These are phyloP conservation scores for Uria lomvia DNA, from an alignment of 2,113 vertebrate genomes.

Conservation along the genomic window DNA sequence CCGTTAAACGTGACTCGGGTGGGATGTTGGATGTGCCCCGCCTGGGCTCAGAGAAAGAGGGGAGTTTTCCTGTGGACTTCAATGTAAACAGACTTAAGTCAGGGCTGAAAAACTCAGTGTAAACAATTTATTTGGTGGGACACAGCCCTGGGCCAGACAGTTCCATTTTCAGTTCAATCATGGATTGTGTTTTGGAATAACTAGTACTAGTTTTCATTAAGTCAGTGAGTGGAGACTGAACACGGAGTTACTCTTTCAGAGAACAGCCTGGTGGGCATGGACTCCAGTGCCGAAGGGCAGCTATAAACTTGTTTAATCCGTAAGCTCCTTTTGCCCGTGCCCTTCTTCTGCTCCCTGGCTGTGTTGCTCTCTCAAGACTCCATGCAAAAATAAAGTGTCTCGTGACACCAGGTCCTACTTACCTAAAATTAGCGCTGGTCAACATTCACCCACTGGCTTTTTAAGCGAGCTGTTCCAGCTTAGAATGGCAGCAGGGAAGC, in stretches of 20 bases:
- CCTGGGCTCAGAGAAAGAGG: background rate
- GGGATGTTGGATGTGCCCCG: background rate
- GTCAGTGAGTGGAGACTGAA: background rate
- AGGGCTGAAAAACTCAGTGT: background rate
- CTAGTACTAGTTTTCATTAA: background rate
- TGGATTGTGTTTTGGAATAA: background rate
- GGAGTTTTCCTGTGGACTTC: background rate
- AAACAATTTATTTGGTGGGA: background rate
- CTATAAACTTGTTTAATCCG: background rate
- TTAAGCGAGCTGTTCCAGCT: background rate
- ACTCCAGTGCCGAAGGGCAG: background rate
- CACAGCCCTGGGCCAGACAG: background rate
- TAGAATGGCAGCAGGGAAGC: accelerated
- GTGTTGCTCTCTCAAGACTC: background rate
- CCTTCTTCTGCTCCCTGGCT: too few species aligned
- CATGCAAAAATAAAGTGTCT: background rate
- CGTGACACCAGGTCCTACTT: background rate
- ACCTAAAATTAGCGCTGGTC: background rate
- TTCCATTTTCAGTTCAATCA: background rate
- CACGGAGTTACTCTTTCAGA: background rate
- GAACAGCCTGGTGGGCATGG: background rate
- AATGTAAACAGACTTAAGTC: too few species aligned
- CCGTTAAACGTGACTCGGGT: accelerated
- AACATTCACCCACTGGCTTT: background rate
- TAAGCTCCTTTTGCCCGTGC: accelerated